These are phyloP conservation scores for Sylvia borin DNA, from an alignment of 2,797 vertebrate genomes.

Conservation along the genomic window DNA sequence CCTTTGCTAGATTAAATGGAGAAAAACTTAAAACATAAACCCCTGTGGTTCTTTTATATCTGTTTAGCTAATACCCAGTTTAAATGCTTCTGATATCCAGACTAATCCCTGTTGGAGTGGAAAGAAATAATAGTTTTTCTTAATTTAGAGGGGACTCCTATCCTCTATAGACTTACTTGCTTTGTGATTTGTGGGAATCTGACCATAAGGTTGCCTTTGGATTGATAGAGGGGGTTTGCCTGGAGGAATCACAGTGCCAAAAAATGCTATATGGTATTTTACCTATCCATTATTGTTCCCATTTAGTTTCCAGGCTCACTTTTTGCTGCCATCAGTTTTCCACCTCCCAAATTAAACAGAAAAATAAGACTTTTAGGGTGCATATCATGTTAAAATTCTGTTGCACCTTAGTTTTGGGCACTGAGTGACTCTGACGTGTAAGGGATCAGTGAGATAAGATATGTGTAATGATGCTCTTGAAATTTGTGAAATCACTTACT, in stretches of 20 bases:
- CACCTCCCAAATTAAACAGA: neutral
- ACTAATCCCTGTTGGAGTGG: neutral
- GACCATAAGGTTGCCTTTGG: neutral
- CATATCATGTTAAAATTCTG: neutral
- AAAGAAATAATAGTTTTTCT: neutral
- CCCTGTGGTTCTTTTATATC: neutral
- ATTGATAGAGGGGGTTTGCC: neutral
- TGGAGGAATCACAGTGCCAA: neutral
- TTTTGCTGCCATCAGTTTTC: neutral
- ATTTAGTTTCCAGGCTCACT: neutral
- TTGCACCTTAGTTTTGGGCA: neutral
- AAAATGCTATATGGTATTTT: neutral
- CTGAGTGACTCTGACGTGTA: neutral
- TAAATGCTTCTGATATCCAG: neutral
- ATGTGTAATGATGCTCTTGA: neutral
- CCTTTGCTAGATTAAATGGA: neutral
- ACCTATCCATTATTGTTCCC: neutral
- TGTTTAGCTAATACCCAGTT: neutral
- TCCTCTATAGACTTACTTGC: neutral
- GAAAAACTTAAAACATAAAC: neutral
- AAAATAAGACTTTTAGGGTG: neutral
- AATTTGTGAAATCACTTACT: neutral
- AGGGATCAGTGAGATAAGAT: neutral
- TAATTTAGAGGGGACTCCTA: neutral
- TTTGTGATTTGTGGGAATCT: neutral